phyloP scores from a whole-genome alignment of 2,113 vertebrate genomes.

The Tupaia tana region DNA sequence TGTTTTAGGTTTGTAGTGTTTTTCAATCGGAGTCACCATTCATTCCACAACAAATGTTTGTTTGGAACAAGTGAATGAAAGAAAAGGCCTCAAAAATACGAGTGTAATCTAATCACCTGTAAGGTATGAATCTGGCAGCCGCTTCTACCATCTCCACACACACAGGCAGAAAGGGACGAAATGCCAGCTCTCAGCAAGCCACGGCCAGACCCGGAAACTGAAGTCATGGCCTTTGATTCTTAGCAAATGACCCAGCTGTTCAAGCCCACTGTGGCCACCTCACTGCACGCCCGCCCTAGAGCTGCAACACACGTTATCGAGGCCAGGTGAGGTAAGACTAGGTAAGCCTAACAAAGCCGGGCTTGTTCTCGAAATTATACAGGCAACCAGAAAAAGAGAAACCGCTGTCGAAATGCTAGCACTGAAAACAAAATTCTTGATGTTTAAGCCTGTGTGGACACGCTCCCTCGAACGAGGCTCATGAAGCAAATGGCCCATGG shows the following conservation, averaged over 20 bases:
- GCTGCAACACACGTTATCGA: slow-evolving; percentile 29
- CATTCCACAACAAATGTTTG: slow-evolving; percentile 77
- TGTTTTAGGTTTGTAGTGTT: slow-evolving; percentile 61
- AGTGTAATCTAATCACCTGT: slow-evolving; percentile 69
- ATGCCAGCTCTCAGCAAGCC: neutral
- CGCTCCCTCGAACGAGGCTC: neutral
- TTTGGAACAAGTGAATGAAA: slow-evolving; percentile 69
- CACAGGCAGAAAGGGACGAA: neutral
- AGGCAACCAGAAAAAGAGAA: neutral
- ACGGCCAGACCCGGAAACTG: slow-evolving; percentile 17
- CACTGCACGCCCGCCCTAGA: neutral
- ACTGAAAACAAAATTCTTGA: slow-evolving; percentile 18
- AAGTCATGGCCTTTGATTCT: slow-evolving; percentile 30
- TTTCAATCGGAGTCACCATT: slow-evolving; percentile 74
- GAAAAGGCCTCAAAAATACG: slow-evolving; percentile 47
- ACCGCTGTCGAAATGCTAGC: neutral
- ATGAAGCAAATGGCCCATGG: neutral
- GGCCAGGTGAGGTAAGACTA: slow-evolving; percentile 58
- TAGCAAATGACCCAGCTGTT: slow-evolving; percentile 53
- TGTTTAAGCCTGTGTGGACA: neutral
- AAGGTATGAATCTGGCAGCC: slow-evolving; percentile 59
- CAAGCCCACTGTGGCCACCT: neutral
- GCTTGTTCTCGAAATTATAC: slow-evolving; percentile 47
- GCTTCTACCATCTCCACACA: neutral
- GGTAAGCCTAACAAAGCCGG: slow-evolving; percentile 10